Conservation (phyloP, 1,140 invertebrate genomes). For the Heliconius hewitsoni region DNA sequence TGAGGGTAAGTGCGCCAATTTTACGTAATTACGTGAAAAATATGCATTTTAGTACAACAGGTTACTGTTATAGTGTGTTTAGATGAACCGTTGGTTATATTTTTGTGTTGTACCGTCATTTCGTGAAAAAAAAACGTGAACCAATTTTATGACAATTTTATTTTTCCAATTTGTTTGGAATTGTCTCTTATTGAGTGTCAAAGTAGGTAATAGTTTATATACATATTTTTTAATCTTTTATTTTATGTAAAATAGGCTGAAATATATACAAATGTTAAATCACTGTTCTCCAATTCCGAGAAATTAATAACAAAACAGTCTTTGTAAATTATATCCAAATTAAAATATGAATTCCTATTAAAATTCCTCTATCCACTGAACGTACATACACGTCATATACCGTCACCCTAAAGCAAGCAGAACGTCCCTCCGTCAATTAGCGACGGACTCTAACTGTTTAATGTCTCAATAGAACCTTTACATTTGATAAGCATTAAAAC, state of each 20-base stretch:
- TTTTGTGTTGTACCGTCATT: neutral
- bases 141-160: no score
- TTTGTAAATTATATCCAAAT: neutral
- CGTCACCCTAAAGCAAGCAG: conserved; percentile 63
- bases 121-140: neutral
- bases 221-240: no score
- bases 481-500: conserved; percentile 49
- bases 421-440: conserved; percentile 73
- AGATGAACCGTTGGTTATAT: neutral
- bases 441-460: conserved; percentile 58
- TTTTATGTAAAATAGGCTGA: no score
- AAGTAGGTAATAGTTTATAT: neutral
- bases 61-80: neutral
- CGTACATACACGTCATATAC: conserved; percentile 66
- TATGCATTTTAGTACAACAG: neutral
- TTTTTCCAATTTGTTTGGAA: no score
- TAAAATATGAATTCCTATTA: neutral
- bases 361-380: conserved; percentile 63
- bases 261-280: neutral
- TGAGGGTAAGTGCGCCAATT: conserved; percentile 40
- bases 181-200: no score
- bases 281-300: neutral
- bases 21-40: conserved; percentile 12
- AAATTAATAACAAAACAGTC: neutral
- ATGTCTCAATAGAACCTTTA: conserved; percentile 67